phyloP scores from a whole-genome alignment of 2,113 vertebrate species.

The Podilymbus podiceps region DNA sequence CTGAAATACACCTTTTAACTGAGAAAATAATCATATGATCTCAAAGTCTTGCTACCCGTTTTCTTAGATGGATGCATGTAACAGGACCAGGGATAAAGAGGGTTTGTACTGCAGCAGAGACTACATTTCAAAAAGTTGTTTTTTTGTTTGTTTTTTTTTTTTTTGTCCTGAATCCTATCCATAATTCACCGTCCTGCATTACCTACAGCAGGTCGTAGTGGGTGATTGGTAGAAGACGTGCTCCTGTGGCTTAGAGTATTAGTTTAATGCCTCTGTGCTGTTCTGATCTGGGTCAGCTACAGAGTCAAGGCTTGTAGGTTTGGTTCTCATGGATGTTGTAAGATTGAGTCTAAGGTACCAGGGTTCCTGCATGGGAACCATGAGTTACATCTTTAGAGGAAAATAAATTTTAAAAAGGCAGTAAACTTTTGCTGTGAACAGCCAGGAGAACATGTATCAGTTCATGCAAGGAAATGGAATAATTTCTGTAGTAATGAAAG shows the following conservation, averaged over 20 bases:
- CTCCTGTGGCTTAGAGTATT: not conserved
- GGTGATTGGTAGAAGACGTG: not conserved
- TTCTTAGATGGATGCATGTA: not conserved
- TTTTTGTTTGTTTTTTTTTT: not conserved
- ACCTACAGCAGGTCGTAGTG: not conserved
- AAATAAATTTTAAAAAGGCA: not conserved
- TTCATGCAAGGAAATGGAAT: not conserved
- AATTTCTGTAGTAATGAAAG: not conserved
- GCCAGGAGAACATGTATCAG: not conserved
- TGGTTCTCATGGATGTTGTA: not conserved
- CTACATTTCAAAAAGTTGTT: not conserved
- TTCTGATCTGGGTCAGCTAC: not conserved
- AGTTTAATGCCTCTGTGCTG: not conserved
- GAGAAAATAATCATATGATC: not conserved
- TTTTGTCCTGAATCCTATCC: not conserved
- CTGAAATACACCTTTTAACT: not conserved
- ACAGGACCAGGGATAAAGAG: not conserved
- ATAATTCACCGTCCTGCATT: not conserved
- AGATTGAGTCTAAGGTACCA: not conserved
- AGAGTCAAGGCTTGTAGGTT: not conserved
- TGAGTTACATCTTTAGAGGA: not conserved
- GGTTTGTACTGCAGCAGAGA: not conserved
- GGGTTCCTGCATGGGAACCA: not conserved
- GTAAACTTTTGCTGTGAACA: not conserved
- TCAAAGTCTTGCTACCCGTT: not conserved